phyloP scores from a whole-genome alignment of 2,797 vertebrate genomes.

The Channallabes apus region DNA sequence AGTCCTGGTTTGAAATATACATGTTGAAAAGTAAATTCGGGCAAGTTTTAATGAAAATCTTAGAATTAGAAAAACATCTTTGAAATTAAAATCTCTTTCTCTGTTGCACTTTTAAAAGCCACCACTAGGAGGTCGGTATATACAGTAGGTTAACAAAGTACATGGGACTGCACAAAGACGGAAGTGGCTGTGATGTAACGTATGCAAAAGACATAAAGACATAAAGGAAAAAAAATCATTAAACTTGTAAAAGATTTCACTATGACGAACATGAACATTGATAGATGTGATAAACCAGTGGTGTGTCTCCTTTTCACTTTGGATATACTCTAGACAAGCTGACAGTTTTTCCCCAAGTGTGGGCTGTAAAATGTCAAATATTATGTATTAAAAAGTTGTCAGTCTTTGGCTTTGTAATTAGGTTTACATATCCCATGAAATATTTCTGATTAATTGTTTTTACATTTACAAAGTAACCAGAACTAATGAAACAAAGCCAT shows the following conservation, averaged over 20 bases:
- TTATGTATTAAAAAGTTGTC: too few relatives aligned
- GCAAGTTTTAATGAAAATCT: background rate
- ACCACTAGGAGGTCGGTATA: background rate
- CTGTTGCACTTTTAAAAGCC: background rate
- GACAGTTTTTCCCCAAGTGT: too few relatives aligned
- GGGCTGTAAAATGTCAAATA: too few relatives aligned
- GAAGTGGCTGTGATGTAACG: background rate
- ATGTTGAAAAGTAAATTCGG: too few relatives aligned
- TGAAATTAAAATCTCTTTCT: background rate
- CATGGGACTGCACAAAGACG: background rate
- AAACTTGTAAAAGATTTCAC: background rate
- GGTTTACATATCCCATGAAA: too few relatives aligned
- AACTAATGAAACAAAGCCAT: too few relatives aligned
- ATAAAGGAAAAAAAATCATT: too few relatives aligned
- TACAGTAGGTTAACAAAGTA: background rate
- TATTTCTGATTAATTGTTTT: too few relatives aligned
- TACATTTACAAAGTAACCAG: too few relatives aligned
- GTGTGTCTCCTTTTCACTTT: background rate
- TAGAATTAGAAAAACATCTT: background rate
- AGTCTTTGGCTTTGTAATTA: too few relatives aligned
- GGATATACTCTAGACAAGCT: background rate
- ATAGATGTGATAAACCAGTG: background rate
- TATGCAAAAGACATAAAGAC: background rate
- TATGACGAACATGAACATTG: background rate
- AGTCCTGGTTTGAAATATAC: too few relatives aligned